Conservation (phyloP, 2,888 invertebrate species). For the Nysson spinosus region DNA sequence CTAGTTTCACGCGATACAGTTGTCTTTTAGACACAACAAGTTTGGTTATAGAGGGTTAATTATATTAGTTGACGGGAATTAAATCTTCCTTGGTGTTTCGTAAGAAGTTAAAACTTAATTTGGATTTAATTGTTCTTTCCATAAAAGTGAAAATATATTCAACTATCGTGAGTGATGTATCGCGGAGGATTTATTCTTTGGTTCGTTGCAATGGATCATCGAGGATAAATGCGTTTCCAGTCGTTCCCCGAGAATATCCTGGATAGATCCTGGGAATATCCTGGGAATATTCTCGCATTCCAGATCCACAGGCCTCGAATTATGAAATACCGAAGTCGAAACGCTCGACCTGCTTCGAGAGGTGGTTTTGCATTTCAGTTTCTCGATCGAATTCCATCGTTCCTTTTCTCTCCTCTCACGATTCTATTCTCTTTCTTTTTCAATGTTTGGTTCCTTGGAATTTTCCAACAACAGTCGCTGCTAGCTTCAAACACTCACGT, state of each 20-base stretch:
- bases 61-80: no score
- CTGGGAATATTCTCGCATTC: conserved; percentile 42
- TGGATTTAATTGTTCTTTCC: no score
- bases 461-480: no score
- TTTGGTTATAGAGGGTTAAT: no score
- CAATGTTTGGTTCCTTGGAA: not conserved
- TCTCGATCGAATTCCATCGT: conserved; percentile 52
- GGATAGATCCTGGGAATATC: conserved; percentile 43
- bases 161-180: no score
- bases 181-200: not conserved
- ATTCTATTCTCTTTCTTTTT: not conserved
- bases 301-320: conserved; percentile 45
- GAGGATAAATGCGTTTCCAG: conserved; percentile 5
- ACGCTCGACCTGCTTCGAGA: conserved; percentile 55
- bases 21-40: no score
- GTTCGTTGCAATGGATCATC: conserved; percentile 11
- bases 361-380: conserved; percentile 65
- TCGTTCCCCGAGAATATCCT: conserved; percentile 22
- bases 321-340: conserved; percentile 66
- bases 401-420: conserved; percentile 8
- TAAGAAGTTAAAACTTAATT: no score
- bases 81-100: no score
- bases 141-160: no score
- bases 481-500: no score
- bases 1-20: no score